A percentile compares a stretch with the other conserved stretches of the same genome.
These are phyloP conservation scores for Cheilosia vulpina DNA, from an alignment of 2,888 invertebrate species.

Conservation along the genomic window DNA sequence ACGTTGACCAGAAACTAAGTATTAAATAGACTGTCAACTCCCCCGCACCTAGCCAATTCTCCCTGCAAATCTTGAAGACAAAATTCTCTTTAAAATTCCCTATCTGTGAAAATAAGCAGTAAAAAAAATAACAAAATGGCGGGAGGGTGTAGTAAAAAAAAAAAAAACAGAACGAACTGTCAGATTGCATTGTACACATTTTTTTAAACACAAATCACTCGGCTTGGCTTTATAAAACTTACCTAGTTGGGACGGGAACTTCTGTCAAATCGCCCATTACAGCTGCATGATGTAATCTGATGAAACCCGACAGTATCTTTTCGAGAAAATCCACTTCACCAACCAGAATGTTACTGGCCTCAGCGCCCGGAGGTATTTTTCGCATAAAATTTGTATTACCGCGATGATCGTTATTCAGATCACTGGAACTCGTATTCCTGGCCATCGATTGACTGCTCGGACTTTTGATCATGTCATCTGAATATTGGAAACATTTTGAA, in stretches of 20 bases:
- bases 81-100: too few species aligned
- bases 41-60: too few species aligned
- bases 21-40: too few species aligned
- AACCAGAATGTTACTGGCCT: conserved; percentile 98
- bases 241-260: conserved; percentile 95
- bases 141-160: neutral
- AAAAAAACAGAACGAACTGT: neutral
- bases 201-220: neutral
- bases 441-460: conserved; percentile 92
- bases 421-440: conserved; percentile 89
- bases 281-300: conserved; percentile 93
- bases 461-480: conserved; percentile 90
- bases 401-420: conserved; percentile 88
- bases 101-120: too few species aligned
- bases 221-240: conserved; percentile 1
- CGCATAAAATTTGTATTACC: conserved; percentile 96
- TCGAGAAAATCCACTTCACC: conserved; percentile 98
- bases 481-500: conserved; percentile 20
- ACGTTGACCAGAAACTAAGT: too few species aligned
- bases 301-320: conserved; percentile 96
- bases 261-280: conserved; percentile 98
- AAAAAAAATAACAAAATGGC: conserved; percentile 82
- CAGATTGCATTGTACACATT: too few species aligned
- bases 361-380: conserved; percentile 98
- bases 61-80: too few species aligned